Percentiles rank a stretch among this genome's conserved stretches.
Conservation (phyloP, 2,113 vertebrate species). For the Fulica atra region DNA sequence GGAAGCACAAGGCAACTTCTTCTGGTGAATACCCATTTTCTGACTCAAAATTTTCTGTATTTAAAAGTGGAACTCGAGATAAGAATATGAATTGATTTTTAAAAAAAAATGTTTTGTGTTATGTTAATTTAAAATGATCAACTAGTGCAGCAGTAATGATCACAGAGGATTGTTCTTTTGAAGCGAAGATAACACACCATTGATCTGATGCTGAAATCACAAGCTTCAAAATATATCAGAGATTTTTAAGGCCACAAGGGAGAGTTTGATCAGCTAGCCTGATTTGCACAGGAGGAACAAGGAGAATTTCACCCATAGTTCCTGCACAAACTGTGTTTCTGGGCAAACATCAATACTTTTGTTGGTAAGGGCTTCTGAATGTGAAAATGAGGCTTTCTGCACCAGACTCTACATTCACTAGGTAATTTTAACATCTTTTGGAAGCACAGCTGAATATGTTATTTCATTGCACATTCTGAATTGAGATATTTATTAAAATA, state of each 20-base stretch:
- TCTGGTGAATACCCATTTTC: background rate
- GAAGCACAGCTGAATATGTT: background rate
- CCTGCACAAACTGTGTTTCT: background rate
- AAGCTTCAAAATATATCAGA: conserved; percentile 14
- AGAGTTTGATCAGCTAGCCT: background rate
- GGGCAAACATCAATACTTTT: background rate
- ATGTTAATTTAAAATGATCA: conserved; percentile 54
- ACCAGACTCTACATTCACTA: background rate
- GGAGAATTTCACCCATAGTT: background rate
- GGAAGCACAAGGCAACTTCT: background rate
- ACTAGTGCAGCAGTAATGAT: conserved; percentile 27
- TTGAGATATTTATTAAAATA: background rate
- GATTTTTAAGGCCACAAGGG: background rate
- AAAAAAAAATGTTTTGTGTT: background rate
- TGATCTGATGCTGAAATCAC: conserved; percentile 7
- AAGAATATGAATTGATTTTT: conserved; percentile 25
- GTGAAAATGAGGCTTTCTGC: background rate
- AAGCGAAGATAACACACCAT: conserved; percentile 22
- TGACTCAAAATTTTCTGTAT: background rate
- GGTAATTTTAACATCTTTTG: background rate
- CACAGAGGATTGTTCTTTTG: conserved; percentile 34
- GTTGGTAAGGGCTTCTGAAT: background rate
- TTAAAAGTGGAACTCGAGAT: background rate
- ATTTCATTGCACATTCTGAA: background rate
- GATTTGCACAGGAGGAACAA: background rate